phyloP scores from a whole-genome alignment of 2,888 invertebrate genomes.

The Drosophila borealis region DNA sequence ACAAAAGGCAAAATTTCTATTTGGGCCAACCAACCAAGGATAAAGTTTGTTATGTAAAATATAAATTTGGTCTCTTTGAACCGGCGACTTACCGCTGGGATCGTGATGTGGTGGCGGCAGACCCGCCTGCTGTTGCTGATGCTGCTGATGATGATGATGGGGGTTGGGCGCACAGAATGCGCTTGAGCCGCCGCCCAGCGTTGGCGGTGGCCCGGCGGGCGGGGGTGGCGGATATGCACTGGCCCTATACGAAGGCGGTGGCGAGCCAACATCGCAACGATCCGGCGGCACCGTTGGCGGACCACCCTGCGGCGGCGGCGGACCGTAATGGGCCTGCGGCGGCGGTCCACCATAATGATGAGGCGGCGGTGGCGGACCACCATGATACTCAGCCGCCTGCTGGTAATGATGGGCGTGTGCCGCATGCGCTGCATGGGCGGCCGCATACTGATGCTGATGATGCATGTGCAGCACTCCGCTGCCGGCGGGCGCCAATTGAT shows the following conservation, averaged over 20 bases:
- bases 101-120: slow-evolving; percentile 70
- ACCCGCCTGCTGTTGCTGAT: slow-evolving; percentile 32
- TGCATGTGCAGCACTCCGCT: slow-evolving; percentile 68
- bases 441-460: slow-evolving; percentile 81
- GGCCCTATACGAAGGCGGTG: slow-evolving; percentile 79
- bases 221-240: slow-evolving; percentile 70
- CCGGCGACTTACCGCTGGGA: slow-evolving; percentile 77
- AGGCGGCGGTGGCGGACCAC: slow-evolving; percentile 56
- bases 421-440: slow-evolving; percentile 62
- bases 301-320: slow-evolving; percentile 41
- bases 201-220: slow-evolving; percentile 67
- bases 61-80: slow-evolving; percentile 16
- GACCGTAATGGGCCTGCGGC: slow-evolving; percentile 62
- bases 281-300: slow-evolving; percentile 64
- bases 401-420: slow-evolving; percentile 78
- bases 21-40: slow-evolving; percentile 20
- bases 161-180: slow-evolving; percentile 84
- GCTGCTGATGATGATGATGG: slow-evolving; percentile 80
- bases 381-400: slow-evolving; percentile 77
- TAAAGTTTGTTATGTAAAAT: slow-evolving; percentile 43
- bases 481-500: slow-evolving; percentile 80
- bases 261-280: slow-evolving; percentile 80
- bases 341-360: slow-evolving; percentile 70
- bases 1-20: slow-evolving; percentile 36
- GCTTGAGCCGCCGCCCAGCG: slow-evolving; percentile 82